Conservation (phyloP, 2,888 invertebrate species). For the Stenurella melanura region DNA sequence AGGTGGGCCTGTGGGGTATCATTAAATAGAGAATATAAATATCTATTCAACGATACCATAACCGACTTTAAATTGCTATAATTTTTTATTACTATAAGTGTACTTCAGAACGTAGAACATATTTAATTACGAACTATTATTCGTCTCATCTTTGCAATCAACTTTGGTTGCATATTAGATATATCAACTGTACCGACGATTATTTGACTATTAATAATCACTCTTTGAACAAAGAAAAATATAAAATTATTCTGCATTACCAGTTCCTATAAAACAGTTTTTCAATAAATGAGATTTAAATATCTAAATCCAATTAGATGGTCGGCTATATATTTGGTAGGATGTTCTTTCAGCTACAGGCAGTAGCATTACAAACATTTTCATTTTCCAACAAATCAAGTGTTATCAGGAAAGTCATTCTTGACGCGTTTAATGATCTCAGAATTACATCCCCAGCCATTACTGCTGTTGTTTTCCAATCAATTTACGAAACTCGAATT, state of each 20-base stretch:
- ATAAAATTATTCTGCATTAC: neutral
- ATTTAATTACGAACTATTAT: no score
- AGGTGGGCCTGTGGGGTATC: no score
- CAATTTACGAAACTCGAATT: conserved; percentile 39
- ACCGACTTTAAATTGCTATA: no score
- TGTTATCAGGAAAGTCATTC: conserved; percentile 33
- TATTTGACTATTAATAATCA: no score
- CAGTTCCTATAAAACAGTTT: conserved; percentile 10
- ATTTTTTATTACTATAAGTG: no score
- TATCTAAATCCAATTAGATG: conserved; percentile 28
- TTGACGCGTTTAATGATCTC: conserved; percentile 34
- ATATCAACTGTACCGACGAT: no score
- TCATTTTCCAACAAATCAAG: conserved; percentile 31
- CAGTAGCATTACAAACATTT: conserved; percentile 2
- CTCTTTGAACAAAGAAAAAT: no score
- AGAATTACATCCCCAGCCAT: conserved; percentile 39
- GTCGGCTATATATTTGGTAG: conserved; percentile 15
- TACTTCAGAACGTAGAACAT: no score
- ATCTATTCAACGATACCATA: no score
- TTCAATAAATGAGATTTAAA: conserved; percentile 25
- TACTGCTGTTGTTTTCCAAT: conserved; percentile 40
- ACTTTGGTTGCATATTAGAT: no score
- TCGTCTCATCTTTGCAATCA: no score
- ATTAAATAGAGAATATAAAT: no score
- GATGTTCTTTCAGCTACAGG: conserved; percentile 25